Conservation (phyloP, 2,797 vertebrate genomes). For the Anisognathus igniventris region DNA sequence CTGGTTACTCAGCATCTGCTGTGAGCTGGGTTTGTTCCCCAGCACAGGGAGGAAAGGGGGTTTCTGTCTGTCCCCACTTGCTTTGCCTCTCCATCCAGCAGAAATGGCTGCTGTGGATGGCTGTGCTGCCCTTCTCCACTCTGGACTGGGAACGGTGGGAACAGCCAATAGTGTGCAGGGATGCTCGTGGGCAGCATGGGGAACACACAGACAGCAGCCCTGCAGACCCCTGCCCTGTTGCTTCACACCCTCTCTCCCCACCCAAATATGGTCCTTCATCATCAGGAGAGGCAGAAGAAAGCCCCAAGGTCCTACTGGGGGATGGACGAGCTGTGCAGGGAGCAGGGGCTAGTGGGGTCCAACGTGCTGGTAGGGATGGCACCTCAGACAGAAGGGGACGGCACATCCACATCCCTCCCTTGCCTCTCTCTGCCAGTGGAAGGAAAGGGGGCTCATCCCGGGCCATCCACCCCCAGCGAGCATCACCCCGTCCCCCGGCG, state of each 20-base stretch:
- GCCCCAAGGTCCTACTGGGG: accelerated
- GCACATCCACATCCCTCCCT: background rate
- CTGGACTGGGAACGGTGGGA: background rate
- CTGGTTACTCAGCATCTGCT: no score
- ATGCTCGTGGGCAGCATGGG: background rate
- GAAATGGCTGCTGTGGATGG: background rate
- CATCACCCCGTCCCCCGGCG: accelerated
- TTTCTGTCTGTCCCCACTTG: background rate
- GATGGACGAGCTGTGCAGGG: background rate
- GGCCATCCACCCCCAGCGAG: accelerated
- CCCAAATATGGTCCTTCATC: background rate
- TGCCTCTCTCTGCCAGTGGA: accelerated
- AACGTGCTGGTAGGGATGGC: accelerated
- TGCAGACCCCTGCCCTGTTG: background rate
- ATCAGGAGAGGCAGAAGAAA: background rate
- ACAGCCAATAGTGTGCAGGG: accelerated
- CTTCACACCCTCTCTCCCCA: background rate
- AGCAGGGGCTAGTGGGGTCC: background rate
- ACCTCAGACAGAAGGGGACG: background rate
- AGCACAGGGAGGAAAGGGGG: background rate
- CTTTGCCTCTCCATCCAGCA: background rate
- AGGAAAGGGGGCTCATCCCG: background rate
- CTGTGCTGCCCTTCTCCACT: background rate
- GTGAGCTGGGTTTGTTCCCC: background rate
- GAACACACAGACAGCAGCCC: accelerated